Conservation (phyloP, 2,888 invertebrate species). For the Mythimna albipuncta region DNA sequence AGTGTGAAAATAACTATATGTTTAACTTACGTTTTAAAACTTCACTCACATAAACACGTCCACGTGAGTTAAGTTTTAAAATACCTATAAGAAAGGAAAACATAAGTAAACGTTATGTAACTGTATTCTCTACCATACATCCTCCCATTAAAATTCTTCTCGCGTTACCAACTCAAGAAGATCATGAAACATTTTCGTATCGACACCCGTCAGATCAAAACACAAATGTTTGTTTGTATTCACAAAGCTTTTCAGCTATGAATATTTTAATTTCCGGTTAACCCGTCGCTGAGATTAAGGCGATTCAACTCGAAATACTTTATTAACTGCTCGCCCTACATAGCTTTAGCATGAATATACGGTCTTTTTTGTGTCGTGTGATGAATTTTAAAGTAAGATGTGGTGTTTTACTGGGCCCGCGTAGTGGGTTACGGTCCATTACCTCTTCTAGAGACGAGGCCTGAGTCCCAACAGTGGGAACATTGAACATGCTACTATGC, state of each 20-base stretch:
- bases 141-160: constrained; percentile 22
- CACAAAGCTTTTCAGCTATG: constrained; percentile 65
- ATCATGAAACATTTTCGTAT: constrained; percentile 60
- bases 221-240: constrained; percentile 65
- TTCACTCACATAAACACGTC: too few species aligned
- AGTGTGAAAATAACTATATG: too few species aligned
- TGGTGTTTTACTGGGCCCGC: too few species aligned
- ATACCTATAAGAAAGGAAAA: too few species aligned
- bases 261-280: constrained; percentile 69
- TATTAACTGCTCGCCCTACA: constrained; percentile 61
- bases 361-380: constrained; percentile 33
- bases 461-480: too few species aligned
- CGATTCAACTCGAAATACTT: constrained; percentile 59
- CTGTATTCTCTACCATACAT: background rate
- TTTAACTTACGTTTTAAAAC: too few species aligned
- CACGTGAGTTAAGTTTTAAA: too few species aligned
- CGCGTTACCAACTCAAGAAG: constrained; percentile 22
- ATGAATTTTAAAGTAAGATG: constrained; percentile 37
- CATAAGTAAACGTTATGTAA: too few species aligned
- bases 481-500: too few species aligned
- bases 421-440: too few species aligned
- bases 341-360: constrained; percentile 32
- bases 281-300: constrained; percentile 63
- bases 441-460: too few species aligned
- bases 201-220: constrained; percentile 51